Percentiles rank a stretch among this genome's conserved stretches.
These are phyloP conservation scores for Andrena praecox DNA, from an alignment of 2,888 invertebrate genomes.

Conservation along the genomic window DNA sequence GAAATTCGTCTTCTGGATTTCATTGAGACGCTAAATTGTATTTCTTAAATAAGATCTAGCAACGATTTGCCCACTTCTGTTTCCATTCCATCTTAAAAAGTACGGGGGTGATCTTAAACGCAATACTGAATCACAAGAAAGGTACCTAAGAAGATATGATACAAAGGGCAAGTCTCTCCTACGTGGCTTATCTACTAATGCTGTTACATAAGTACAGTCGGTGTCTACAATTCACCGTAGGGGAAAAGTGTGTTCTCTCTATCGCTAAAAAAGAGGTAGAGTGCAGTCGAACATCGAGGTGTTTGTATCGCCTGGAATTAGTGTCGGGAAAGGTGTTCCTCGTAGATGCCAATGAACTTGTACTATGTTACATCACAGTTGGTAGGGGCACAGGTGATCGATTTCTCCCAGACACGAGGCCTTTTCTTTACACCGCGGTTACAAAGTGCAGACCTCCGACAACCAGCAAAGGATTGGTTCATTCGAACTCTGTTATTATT, in stretches of 20 bases:
- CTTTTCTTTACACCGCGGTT: background rate
- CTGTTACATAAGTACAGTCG: slow-evolving; percentile 56
- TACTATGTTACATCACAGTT: slow-evolving; percentile 40
- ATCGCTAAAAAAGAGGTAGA: slow-evolving; percentile 46
- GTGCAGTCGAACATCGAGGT: slow-evolving; percentile 51
- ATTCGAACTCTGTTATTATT: background rate
- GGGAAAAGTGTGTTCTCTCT: slow-evolving; percentile 48
- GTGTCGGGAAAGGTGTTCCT: slow-evolving; percentile 31
- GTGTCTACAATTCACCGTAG: slow-evolving; percentile 55
- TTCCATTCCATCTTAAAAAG: slow-evolving; percentile 49
- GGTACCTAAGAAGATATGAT: slow-evolving; percentile 55
- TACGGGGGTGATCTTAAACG: slow-evolving; percentile 53
- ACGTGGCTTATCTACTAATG: slow-evolving; percentile 61
- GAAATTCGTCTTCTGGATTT: background rate
- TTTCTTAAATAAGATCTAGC: background rate
- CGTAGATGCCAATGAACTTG: slow-evolving; percentile 32
- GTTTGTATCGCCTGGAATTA: slow-evolving; percentile 49
- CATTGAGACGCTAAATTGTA: background rate
- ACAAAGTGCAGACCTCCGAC: slow-evolving; percentile 10
- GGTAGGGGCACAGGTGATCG: slow-evolving; percentile 5
- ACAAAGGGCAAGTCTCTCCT: slow-evolving; percentile 57
- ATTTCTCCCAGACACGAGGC: slow-evolving; percentile 6
- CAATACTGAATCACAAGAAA: slow-evolving; percentile 47
- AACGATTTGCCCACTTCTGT: slow-evolving; percentile 43
- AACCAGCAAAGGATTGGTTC: background rate